A percentile compares a stretch with the other conserved stretches of the same genome.
These are phyloP conservation scores for Darwinula stevensoni DNA, from an alignment of 2,888 invertebrate genomes.

Conservation along the genomic window DNA sequence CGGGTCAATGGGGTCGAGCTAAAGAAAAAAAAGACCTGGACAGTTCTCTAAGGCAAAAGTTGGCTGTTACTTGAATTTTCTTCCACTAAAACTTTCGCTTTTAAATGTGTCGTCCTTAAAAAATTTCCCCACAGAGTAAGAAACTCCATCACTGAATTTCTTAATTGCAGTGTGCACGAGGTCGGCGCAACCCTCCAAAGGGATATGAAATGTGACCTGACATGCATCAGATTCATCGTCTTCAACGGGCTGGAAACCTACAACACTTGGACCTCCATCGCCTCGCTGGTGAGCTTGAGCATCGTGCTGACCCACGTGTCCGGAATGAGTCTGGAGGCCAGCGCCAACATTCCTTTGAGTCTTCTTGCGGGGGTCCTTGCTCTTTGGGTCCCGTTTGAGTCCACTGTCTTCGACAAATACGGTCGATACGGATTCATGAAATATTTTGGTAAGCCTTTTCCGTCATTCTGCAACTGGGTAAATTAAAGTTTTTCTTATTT, in stretches of 20 bases:
- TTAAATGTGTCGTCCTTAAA: too few species aligned
- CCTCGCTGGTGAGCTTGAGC: conserved; percentile 9
- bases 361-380: conserved; percentile 4
- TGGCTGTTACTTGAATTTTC: too few species aligned
- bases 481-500: too few species aligned
- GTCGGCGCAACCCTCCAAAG: conserved; percentile 3
- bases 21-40: too few species aligned
- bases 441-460: conserved; percentile 9
- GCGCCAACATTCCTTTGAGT: conserved; percentile 3
- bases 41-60: too few species aligned
- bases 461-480: too few species aligned
- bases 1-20: too few species aligned
- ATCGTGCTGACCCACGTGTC: conserved; percentile 7
- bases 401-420: conserved; percentile 8
- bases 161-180: conserved; percentile 7
- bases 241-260: conserved; percentile 10
- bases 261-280: conserved; percentile 9
- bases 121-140: too few species aligned
- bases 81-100: too few species aligned
- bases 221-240: conserved; percentile 6
- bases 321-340: not conserved
- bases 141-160: too few species aligned
- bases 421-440: conserved; percentile 9
- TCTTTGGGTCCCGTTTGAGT: conserved; percentile 5
- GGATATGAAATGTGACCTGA: not conserved